Percentiles rank a stretch among this genome's conserved stretches.
phyloP scores from a whole-genome alignment of 1,140 invertebrate species.

The Papilio dardanus region DNA sequence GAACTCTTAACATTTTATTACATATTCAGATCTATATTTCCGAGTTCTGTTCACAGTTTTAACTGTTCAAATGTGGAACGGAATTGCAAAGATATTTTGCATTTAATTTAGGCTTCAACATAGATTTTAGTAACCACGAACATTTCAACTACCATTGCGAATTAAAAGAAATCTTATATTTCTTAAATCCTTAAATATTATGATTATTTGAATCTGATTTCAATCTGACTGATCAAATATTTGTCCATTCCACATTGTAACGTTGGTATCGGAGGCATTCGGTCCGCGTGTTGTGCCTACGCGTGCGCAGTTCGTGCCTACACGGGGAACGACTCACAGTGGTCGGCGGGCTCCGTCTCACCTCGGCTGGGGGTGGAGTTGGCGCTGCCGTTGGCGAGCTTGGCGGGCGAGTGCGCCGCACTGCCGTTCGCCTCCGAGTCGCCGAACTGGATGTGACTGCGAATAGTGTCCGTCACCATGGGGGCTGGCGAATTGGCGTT shows the following conservation, averaged over 20 bases:
- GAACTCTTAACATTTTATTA: conserved; percentile 38
- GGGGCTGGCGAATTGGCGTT: conserved; percentile 56
- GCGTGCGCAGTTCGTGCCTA: conserved; percentile 72
- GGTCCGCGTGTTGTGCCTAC: conserved; percentile 44
- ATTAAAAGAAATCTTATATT: background rate
- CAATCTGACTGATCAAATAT: background rate
- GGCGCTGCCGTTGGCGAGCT: conserved; percentile 69
- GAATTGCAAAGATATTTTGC: conserved; percentile 42
- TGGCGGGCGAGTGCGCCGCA: conserved; percentile 63
- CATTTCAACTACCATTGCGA: background rate
- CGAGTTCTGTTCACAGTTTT: conserved; percentile 46
- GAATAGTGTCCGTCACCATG: conserved; percentile 76
- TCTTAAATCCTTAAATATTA: background rate
- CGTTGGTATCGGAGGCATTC: conserved; percentile 20
- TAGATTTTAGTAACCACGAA: background rate
- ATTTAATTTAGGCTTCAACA: background rate
- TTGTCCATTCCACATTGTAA: conserved; percentile 44
- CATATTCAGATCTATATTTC: conserved; percentile 16
- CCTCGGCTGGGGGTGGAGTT: conserved; percentile 76
- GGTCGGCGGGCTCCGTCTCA: conserved; percentile 70
- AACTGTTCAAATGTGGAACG: conserved; percentile 58
- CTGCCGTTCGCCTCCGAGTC: conserved; percentile 67
- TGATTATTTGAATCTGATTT: background rate
- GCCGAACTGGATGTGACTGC: conserved; percentile 78
- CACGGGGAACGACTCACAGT: conserved; percentile 76